Evolutionary conservation across 2,113 vertebrate genomes (phyloP).

Genomic region (Casuarius casuarius): DNA sequence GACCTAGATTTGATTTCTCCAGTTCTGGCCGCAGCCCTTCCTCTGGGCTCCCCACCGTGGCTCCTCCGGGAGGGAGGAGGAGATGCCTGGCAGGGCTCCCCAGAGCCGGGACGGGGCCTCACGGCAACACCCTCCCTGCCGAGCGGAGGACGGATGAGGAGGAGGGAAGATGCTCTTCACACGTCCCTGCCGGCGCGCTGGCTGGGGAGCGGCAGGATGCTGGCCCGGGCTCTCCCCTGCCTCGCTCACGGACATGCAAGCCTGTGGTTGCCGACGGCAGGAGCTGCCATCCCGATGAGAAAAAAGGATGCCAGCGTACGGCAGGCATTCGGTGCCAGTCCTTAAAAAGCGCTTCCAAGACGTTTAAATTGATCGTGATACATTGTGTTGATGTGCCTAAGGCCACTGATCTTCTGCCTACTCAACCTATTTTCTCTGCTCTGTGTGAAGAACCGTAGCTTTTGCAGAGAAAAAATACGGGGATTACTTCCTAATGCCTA

Average conservation of each 20-base stretch:
- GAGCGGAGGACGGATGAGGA: neutral
- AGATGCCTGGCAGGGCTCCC: neutral
- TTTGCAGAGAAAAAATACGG: neutral
- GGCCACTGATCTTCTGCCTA: neutral
- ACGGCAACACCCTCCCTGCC: neutral
- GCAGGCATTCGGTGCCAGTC: neutral
- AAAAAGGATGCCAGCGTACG: neutral
- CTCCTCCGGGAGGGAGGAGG: neutral
- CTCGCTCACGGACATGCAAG: accelerated
- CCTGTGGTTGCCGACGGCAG: neutral
- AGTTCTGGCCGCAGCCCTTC: neutral
- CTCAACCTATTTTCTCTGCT: neutral
- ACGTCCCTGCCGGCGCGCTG: accelerated
- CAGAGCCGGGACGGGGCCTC: neutral
- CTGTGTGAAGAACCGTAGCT: neutral
- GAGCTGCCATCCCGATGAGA: neutral
- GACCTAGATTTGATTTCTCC: constrained; percentile 5
- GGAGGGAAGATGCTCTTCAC: neutral
- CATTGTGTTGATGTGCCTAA: neutral
- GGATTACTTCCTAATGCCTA: neutral
- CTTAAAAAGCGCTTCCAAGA: neutral
- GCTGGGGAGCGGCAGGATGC: neutral
- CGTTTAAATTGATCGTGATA: neutral
- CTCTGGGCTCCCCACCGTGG: constrained; percentile 21
- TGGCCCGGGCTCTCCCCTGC: neutral